These are phyloP conservation scores for Eublepharis macularius DNA, from an alignment of 2,113 vertebrate genomes.

Conservation along the genomic window DNA sequence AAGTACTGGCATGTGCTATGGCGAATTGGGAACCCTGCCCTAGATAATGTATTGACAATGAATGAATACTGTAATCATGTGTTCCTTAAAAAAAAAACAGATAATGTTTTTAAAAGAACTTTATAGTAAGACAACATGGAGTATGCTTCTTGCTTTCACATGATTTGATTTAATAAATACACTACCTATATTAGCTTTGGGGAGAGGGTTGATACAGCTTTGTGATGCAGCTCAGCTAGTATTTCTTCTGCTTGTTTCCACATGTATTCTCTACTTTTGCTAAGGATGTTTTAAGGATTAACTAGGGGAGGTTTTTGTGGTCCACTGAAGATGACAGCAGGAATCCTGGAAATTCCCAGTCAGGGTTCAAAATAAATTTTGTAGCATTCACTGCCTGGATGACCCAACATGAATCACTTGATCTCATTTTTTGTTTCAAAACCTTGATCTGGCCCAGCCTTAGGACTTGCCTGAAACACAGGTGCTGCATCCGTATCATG, in stretches of 20 bases:
- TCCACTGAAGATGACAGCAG: conserved; percentile 35
- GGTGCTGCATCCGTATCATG: neutral
- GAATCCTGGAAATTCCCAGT: conserved; percentile 35
- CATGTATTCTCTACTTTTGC: neutral
- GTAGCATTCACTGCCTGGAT: conserved; percentile 27
- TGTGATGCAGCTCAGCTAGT: neutral
- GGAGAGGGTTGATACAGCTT: neutral
- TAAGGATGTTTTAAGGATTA: conserved; percentile 23
- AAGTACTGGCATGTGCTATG: too few species aligned
- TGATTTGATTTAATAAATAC: neutral
- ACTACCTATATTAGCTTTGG: neutral
- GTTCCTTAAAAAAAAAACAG: neutral
- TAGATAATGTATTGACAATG: neutral
- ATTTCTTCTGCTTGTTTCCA: neutral
- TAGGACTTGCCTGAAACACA: neutral
- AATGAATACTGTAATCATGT: too few species aligned
- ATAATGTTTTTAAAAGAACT: neutral
- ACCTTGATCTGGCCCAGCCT: neutral
- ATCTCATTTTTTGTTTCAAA: conserved; percentile 13
- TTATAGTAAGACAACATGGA: neutral
- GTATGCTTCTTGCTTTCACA: neutral
- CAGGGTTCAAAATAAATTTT: conserved; percentile 45
- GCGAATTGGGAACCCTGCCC: too few species aligned
- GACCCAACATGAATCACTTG: conserved; percentile 42
- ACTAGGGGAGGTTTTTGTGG: conserved; percentile 33